Conservation (phyloP, 2,113 vertebrate species). For the Porphyrio hochstetteri region DNA sequence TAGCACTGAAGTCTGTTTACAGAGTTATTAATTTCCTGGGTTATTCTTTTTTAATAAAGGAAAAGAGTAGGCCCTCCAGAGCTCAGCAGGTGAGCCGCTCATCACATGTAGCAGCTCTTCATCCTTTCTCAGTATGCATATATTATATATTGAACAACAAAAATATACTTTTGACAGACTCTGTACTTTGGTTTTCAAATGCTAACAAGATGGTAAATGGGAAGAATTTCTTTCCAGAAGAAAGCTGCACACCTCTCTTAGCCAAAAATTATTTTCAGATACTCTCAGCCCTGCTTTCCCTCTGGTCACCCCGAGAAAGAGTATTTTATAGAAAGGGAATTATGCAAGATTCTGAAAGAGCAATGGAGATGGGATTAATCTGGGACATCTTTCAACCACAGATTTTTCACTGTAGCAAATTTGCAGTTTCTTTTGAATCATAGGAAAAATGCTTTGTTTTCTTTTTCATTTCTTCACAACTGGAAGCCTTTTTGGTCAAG, state of each 20-base stretch:
- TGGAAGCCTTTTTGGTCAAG: background rate
- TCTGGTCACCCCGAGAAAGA: background rate
- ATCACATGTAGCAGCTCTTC: background rate
- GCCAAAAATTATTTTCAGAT: conserved; percentile 19
- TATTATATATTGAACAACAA: background rate
- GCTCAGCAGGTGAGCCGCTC: background rate
- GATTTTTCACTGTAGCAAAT: background rate
- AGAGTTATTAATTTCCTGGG: background rate
- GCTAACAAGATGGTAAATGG: background rate
- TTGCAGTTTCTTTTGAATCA: background rate
- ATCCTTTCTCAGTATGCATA: background rate
- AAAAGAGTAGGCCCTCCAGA: background rate
- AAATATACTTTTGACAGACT: background rate
- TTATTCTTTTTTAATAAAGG: background rate
- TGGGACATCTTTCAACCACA: background rate
- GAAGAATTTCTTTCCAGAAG: background rate
- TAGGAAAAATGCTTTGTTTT: background rate
- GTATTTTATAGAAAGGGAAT: background rate
- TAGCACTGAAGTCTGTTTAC: background rate
- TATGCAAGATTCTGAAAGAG: background rate
- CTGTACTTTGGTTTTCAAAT: background rate
- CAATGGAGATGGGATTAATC: background rate
- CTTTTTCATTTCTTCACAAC: background rate
- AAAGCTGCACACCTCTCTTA: background rate
- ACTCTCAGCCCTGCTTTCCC: background rate